phyloP scores from a whole-genome alignment of 2,113 vertebrate species.

The Cygnus atratus region DNA sequence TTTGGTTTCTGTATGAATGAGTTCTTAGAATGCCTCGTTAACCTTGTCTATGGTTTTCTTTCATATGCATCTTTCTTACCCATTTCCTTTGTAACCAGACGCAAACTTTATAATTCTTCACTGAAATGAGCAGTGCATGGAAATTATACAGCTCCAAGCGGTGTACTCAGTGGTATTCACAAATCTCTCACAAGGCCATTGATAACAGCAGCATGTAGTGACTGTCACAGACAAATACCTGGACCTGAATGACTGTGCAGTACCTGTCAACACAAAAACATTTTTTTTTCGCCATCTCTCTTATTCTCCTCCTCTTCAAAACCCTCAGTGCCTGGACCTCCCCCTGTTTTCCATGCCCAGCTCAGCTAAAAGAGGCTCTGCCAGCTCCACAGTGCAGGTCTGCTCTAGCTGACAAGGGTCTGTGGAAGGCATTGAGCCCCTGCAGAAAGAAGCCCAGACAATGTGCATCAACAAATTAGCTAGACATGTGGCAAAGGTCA shows the following conservation, averaged over 20 bases:
- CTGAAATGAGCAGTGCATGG: neutral
- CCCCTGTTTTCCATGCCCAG: neutral
- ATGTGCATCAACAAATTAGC: neutral
- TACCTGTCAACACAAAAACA: neutral
- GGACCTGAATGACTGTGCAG: neutral
- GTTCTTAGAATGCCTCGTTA: neutral
- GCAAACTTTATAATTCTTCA: neutral
- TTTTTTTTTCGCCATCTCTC: neutral
- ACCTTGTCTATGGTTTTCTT: neutral
- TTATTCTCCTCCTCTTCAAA: neutral
- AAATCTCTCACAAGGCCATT: neutral
- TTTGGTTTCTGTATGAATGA: neutral
- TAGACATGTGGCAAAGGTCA: neutral
- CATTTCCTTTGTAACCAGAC: neutral
- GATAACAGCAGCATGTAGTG: neutral
- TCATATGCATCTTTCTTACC: neutral
- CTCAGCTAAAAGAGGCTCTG: neutral
- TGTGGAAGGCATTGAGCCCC: neutral
- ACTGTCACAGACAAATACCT: neutral
- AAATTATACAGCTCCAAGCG: neutral
- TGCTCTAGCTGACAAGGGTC: neutral
- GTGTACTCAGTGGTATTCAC: accelerated
- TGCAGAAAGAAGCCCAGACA: neutral
- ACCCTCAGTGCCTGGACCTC: neutral
- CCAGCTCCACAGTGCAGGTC: neutral